Conservation (phyloP, 1,140 invertebrate species). For the Philaenus spumarius region DNA sequence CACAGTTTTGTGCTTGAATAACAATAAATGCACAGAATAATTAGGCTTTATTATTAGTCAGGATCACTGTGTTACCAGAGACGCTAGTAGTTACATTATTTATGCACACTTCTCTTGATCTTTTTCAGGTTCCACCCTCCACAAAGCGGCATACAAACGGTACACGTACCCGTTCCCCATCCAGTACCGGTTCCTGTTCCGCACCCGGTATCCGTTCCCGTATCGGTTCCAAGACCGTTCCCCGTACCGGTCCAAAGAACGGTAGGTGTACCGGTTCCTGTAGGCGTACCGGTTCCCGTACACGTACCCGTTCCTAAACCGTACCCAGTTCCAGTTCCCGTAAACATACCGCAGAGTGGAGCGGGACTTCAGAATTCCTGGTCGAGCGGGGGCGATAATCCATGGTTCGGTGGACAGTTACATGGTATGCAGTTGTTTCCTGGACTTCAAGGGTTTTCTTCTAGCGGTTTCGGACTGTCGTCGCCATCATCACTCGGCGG, state of each 20-base stretch:
- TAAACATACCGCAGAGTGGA: constrained; percentile 32
- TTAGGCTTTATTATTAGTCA: too few relatives aligned
- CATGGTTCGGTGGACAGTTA: background rate
- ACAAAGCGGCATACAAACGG: too few relatives aligned
- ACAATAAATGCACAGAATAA: too few relatives aligned
- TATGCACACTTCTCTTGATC: constrained; percentile 36
- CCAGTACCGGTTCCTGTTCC: constrained; percentile 22
- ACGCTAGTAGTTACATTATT: constrained; percentile 41
- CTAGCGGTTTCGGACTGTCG: background rate
- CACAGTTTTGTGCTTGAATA: constrained; percentile 40
- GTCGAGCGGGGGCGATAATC: too few relatives aligned
- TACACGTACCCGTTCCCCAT: background rate
- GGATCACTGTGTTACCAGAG: too few relatives aligned
- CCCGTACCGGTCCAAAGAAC: constrained; percentile 39
- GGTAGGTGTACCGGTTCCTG: constrained; percentile 39
- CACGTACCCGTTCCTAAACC: constrained; percentile 10
- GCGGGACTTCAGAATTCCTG: constrained; percentile 12
- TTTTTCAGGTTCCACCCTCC: too few relatives aligned
- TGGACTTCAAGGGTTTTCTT: background rate
- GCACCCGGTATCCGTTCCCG: constrained; percentile 40
- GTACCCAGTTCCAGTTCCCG: constrained; percentile 47
- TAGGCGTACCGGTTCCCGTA: constrained; percentile 45
- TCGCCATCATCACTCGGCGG: background rate
- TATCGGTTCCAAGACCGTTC: constrained; percentile 39
- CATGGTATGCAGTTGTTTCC: background rate